Conservation (phyloP, 2,888 invertebrate genomes). For the Acanthacorydalis orientalis region DNA sequence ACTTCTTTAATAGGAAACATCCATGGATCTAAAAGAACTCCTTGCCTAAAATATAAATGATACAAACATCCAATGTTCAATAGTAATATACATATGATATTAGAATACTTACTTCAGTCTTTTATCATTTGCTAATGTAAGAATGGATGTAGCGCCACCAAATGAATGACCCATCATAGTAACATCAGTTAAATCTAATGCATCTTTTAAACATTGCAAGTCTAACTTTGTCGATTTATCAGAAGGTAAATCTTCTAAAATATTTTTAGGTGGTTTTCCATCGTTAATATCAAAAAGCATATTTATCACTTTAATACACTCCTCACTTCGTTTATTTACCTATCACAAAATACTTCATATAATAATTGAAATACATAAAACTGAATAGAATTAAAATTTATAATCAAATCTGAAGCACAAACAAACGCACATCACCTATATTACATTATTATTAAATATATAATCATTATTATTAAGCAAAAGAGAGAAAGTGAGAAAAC, state of each 20-base stretch:
- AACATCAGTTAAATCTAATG: conserved; percentile 27
- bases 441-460: too few relatives aligned
- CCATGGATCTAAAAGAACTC: conserved; percentile 40
- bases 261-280: conserved; percentile 29
- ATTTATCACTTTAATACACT: conserved; percentile 31
- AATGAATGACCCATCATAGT: conserved; percentile 47
- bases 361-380: too few relatives aligned
- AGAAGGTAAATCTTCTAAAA: conserved; percentile 21
- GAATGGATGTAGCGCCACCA: conserved; percentile 42
- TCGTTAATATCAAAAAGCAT: conserved; percentile 29
- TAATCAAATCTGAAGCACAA: neutral
- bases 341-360: conserved; percentile 13
- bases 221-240: conserved; percentile 10
- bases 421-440: neutral
- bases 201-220: conserved; percentile 22
- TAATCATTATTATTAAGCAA: too few relatives aligned
- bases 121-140: conserved; percentile 31
- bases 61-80: neutral
- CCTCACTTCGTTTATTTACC: conserved; percentile 31
- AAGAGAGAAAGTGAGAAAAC: too few relatives aligned
- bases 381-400: too few relatives aligned
- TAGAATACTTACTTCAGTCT: conserved; percentile 32
- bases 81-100: neutral
- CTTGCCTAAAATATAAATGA: conserved; percentile 21
- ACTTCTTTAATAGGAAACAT: conserved; percentile 38